These are phyloP conservation scores for Microtus montanus DNA, from an alignment of 2,113 vertebrate genomes.

Conservation along the genomic window DNA sequence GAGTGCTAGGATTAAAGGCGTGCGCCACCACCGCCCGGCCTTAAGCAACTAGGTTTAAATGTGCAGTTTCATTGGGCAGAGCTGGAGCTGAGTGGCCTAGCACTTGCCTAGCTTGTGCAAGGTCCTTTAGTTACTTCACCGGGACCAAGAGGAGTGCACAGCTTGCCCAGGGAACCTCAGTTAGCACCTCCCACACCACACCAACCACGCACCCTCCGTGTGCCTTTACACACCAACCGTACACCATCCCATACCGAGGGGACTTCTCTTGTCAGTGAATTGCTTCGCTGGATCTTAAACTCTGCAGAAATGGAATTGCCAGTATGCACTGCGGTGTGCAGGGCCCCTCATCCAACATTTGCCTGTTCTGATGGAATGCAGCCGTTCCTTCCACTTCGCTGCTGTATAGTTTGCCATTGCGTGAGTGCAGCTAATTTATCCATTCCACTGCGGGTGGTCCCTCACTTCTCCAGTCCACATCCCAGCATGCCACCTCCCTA, in stretches of 20 bases:
- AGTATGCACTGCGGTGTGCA: rapidly evolving
- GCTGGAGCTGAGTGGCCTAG: background rate
- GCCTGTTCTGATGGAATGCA: rapidly evolving
- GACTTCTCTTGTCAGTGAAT: background rate
- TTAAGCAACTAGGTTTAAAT: background rate
- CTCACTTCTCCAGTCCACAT: background rate
- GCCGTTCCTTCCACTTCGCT: rapidly evolving
- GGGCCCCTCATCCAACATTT: rapidly evolving
- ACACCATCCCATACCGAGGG: background rate
- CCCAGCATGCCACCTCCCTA: background rate
- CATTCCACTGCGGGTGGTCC: background rate
- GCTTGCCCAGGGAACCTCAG: background rate
- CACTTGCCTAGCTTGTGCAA: background rate
- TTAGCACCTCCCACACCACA: background rate
- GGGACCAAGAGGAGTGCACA: background rate
- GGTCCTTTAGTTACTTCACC: background rate
- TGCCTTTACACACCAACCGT: background rate
- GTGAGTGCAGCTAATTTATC: rapidly evolving
- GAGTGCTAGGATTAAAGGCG: no score
- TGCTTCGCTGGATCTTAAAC: no score
- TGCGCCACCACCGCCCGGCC: no score
- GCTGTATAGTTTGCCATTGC: rapidly evolving
- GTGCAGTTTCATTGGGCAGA: background rate
- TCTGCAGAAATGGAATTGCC: no score
- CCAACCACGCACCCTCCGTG: background rate